A percentile compares a stretch with the other conserved stretches of the same genome.
These are phyloP conservation scores for Enteromius mattozi DNA, from an alignment of 2,797 vertebrate genomes.

Conservation along the genomic window DNA sequence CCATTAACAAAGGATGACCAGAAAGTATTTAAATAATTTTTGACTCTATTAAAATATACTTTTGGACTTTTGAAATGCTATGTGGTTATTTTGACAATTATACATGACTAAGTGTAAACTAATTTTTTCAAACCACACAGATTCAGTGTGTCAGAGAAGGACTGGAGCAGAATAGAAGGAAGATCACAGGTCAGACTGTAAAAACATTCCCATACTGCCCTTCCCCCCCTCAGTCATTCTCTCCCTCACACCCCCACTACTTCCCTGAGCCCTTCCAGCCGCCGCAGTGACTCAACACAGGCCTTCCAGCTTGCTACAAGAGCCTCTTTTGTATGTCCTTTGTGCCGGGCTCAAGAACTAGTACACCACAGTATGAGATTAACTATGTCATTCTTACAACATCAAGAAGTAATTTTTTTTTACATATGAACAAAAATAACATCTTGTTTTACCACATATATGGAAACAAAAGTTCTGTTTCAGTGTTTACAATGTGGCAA, in stretches of 20 bases:
- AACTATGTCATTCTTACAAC: conserved; percentile 6
- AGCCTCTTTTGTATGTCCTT: conserved; percentile 36
- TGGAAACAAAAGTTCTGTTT: background rate
- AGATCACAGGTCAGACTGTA: conserved; percentile 81
- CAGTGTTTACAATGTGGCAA: background rate
- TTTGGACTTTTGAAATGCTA: background rate
- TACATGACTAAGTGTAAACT: background rate
- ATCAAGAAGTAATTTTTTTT: background rate
- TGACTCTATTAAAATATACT: too few species aligned
- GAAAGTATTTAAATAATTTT: background rate
- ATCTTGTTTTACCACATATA: background rate
- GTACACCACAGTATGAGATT: conserved; percentile 18
- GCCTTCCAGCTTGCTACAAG: conserved; percentile 41
- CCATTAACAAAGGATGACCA: background rate
- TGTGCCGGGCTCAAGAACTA: background rate
- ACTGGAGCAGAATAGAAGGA: conserved; percentile 74
- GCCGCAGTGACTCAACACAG: conserved; percentile 51
- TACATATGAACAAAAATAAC: background rate
- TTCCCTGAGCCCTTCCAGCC: conserved; percentile 69
- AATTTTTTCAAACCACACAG: conserved; percentile 52
- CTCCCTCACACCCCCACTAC: conserved; percentile 69
- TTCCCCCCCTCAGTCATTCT: conserved; percentile 61
- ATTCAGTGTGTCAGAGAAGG: conserved; percentile 66
- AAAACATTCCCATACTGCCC: conserved; percentile 83
- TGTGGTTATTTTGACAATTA: conserved; percentile 16